Evolutionary conservation across 2,888 invertebrate genomes (phyloP).

Genomic region (Chloroclystis v-ata): DNA sequence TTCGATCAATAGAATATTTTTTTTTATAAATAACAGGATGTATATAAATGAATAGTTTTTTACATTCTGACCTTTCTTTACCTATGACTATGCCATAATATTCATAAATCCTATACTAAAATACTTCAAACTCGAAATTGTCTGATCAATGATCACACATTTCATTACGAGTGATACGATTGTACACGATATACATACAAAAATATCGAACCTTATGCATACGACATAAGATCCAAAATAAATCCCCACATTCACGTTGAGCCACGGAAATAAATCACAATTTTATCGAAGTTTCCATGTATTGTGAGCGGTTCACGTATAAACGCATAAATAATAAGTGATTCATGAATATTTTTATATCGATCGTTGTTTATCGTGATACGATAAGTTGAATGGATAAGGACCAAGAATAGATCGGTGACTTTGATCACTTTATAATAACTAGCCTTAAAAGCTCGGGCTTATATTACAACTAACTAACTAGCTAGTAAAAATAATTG

Average conservation of each 20-base stretch:
- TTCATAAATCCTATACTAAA: conserved; percentile 1
- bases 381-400: no score
- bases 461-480: no score
- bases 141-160: conserved; percentile 21
- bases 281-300: conserved; percentile 19
- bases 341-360: conserved; percentile 34
- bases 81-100: no score
- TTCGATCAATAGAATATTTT: no score
- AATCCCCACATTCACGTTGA: conserved; percentile 6
- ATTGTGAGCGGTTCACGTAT: conserved; percentile 60
- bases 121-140: conserved; percentile 14
- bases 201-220: background rate
- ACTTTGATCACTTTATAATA: background rate
- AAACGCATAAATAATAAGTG: conserved; percentile 64
- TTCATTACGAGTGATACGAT: conserved; percentile 12
- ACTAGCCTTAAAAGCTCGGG: no score
- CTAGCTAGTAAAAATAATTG: no score
- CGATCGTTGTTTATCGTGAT: background rate
- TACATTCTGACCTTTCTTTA: no score
- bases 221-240: conserved; percentile 7
- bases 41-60: no score
- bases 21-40: no score
- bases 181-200: conserved; percentile 2
- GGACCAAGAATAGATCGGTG: background rate
- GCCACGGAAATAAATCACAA: conserved; percentile 18